A percentile compares a stretch with the other conserved stretches of the same genome.
These are phyloP conservation scores for Myotis brandtii DNA, from an alignment of 2,113 vertebrate genomes.

Conservation along the genomic window DNA sequence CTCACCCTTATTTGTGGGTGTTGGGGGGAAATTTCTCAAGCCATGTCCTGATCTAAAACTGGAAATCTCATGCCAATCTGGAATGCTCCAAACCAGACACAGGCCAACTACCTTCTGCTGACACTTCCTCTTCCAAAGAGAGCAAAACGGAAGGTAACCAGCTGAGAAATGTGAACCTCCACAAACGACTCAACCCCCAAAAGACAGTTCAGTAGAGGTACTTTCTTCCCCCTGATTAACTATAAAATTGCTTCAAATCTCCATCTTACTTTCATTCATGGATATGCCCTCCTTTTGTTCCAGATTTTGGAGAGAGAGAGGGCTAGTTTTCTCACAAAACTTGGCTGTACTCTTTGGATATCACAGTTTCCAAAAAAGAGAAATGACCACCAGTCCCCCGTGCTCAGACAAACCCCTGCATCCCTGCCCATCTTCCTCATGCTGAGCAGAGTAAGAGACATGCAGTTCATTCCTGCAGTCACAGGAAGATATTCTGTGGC, in stretches of 20 bases:
- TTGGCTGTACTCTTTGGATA: background rate
- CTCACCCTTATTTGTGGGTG: background rate
- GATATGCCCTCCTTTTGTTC: background rate
- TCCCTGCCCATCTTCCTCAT: background rate
- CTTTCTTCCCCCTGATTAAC: background rate
- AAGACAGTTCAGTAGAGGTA: background rate
- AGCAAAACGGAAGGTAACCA: background rate
- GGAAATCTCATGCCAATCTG: background rate
- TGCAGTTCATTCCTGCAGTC: background rate
- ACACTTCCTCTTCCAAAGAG: background rate
- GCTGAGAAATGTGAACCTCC: background rate
- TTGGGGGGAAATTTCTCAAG: background rate
- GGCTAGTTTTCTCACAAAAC: background rate
- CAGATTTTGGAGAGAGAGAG: background rate
- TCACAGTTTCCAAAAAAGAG: slow-evolving; percentile 22
- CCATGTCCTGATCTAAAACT: background rate
- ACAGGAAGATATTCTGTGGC: background rate
- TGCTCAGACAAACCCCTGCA: background rate
- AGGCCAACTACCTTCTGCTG: background rate
- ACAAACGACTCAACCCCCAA: background rate
- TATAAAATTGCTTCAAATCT: background rate
- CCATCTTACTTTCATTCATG: background rate
- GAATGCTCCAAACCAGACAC: background rate
- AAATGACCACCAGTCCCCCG: background rate
- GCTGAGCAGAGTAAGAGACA: background rate